Evolutionary conservation across 2,888 invertebrate genomes (phyloP), one percentile per base, ranked within the genome.

Genomic region (Ophonus ardosiacus): DNA sequence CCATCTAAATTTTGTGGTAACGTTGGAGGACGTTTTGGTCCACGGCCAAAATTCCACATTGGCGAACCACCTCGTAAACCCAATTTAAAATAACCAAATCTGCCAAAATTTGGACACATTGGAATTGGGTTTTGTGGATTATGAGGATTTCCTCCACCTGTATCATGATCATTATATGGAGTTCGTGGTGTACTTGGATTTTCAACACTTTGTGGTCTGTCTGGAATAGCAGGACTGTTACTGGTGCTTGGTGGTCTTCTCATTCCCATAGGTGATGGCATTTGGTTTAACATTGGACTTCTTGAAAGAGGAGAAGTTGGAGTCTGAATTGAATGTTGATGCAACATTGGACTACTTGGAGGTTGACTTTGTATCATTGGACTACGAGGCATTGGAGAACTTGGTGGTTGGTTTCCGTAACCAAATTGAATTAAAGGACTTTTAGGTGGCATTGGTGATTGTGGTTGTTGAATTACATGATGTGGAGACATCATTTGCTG

Each of bases 21-120:
- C 10, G 89, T 92, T 88, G 89, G 90, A 81, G 89, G 90, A 87
- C 88, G 89, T 88, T 90, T 92, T 76, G 89, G 91, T 87, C 87
- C 92, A 87, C 89, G 91, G 89, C 90, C 90, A 63, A 90, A 91
- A 1, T 92, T 91, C 95, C 95, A 95, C 91, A 94, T 93, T 0
- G 95, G 95, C 0, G 95, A 93, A 5, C 95, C 95, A 21, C 95
- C 95, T 86, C 93, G 90, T 2, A 95, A 88, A 13, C 93, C 96
- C 1, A 94, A 91, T 88, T 93, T 94, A 87, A 93, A 92, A 89
- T 94, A 95, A 0, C 93, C 93, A 88, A 92, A 93, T 68, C 94
- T 92, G 0, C 92, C 93, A 88, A 94, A 94, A 84, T 93, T 92
- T 24, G 93, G 92, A 0, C 94, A 93, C n/a, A 93, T 88, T 0